Evolutionary conservation across 2,797 vertebrate species (phyloP).

Genomic region (Myotis pilosus): DNA sequence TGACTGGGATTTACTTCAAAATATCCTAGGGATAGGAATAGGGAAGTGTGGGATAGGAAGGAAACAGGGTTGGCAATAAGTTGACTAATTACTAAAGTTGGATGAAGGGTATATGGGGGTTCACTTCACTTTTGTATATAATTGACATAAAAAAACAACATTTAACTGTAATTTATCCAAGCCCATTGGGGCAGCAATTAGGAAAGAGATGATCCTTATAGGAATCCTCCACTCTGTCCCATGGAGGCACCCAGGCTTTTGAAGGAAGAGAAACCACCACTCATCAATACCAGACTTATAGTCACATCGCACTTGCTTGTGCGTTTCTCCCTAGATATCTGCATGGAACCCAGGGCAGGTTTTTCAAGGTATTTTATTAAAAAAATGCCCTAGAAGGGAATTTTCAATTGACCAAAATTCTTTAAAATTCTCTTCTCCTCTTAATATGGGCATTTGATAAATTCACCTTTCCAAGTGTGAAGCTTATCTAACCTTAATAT

Average conservation of each 20-base stretch:
- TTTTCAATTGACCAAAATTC: not conserved
- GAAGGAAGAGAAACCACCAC: not conserved
- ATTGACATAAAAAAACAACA: not conserved
- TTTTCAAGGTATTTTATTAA: not conserved
- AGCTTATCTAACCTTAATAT: not conserved
- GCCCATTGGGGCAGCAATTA: not conserved
- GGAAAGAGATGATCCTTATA: not conserved
- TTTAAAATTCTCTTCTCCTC: not conserved
- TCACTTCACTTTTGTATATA: slow-evolving; percentile 39
- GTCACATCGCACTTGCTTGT: not conserved
- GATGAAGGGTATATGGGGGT: not conserved
- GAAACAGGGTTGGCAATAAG: not conserved
- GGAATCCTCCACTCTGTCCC: not conserved
- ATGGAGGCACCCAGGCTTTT: not conserved
- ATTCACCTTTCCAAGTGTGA: not conserved
- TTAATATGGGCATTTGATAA: slow-evolving; percentile 11
- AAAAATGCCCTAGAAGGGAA: not conserved
- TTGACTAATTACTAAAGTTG: not conserved
- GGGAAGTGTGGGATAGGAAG: not conserved
- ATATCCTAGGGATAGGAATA: not conserved
- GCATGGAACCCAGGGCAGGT: not conserved
- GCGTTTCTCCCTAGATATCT: not conserved
- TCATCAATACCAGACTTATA: not conserved
- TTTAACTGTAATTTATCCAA: slow-evolving; percentile 12
- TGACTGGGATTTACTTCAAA: slow-evolving; percentile 57